Conservation (phyloP, 2,888 invertebrate species). For the Charanyca ferruginea region DNA sequence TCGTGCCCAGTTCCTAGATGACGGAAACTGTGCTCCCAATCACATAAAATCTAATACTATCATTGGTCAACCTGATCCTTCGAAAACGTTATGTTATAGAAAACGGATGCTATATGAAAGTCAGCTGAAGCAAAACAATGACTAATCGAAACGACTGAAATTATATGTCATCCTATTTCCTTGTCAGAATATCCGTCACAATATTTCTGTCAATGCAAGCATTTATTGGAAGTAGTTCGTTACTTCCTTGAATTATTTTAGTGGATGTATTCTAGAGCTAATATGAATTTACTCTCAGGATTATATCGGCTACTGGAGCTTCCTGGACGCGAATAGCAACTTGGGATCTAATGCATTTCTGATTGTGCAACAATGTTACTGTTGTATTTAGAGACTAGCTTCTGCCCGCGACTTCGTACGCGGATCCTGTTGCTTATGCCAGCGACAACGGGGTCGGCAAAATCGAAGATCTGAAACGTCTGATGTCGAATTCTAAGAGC, state of each 20-base stretch:
- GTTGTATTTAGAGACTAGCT: too few species aligned
- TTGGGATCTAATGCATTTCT: slow-evolving; percentile 73
- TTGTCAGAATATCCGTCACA: slow-evolving; percentile 51
- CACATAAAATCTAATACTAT: slow-evolving; percentile 17
- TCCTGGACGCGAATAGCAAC: slow-evolving; percentile 81
- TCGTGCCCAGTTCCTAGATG: slow-evolving; percentile 10
- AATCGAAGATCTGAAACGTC: too few species aligned
- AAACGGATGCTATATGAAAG: slow-evolving; percentile 1
- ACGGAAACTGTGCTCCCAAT: not conserved
- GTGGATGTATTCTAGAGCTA: slow-evolving; percentile 59
- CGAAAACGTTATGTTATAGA: not conserved
- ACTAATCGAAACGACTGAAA: slow-evolving; percentile 16
- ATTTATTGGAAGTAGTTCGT: slow-evolving; percentile 58
- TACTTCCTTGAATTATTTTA: slow-evolving; percentile 65
- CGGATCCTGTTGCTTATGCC: too few species aligned
- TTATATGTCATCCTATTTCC: slow-evolving; percentile 33
- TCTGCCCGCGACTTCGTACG: too few species aligned
- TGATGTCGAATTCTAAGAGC: too few species aligned
- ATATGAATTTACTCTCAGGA: slow-evolving; percentile 65
- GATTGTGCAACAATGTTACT: slow-evolving; percentile 72
- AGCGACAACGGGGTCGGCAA: too few species aligned
- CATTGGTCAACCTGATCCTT: not conserved
- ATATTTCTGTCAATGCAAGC: slow-evolving; percentile 66
- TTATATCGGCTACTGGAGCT: slow-evolving; percentile 71
- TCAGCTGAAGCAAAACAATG: slow-evolving; percentile 10